Evolutionary conservation across 2,888 invertebrate genomes (phyloP), one percentile per base, ranked within the genome.

Genomic region (Barypeithes pellucidus): DNA sequence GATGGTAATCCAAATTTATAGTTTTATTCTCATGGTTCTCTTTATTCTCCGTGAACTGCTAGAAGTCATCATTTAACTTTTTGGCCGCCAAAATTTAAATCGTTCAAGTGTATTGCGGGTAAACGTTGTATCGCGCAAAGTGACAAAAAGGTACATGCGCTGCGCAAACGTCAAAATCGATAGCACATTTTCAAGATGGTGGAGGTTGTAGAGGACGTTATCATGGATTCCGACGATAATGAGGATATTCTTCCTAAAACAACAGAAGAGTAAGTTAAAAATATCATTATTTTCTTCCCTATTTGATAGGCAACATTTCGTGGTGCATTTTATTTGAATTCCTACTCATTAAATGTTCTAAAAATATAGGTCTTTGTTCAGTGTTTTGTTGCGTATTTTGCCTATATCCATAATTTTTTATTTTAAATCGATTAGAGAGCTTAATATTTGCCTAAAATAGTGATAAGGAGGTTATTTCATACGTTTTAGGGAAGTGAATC

Each of bases 191-290:
- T 59, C 57, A 67, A 75, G 61, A 85, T 86, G 85, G 85, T 83
- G 75, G 85, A 85, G 74, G 80, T 85, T 67, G 81, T 81, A 67
- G 84, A 83, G 24, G 84, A 84, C 75, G 77, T 84, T 70, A 80
- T 81, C 41, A 84, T 85, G 83, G 85, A 85, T 66, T 80, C 80
- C 18, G 81, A 80, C 67, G 84, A 85, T 75, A 81, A 78, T 70
- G 83, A 83, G 61, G 84, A 83, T 68, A 84, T 86, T 73, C 82
- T 86, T 67, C 82, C 84, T 3, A 82, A 82, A 78, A 83, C 80
- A 75, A 80, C 82, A n/a, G 85, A 84, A 81, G 84, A 85, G 87
- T 86, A 77, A 86, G 87, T 86, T 66, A 9, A 63, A 63, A 24
- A 45, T 39, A 50, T 2, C 4, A 57, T n/a, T 41, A 52, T 59